These are phyloP conservation scores for Cathartes aura DNA, from an alignment of 2,113 vertebrate species.

Conservation along the genomic window DNA sequence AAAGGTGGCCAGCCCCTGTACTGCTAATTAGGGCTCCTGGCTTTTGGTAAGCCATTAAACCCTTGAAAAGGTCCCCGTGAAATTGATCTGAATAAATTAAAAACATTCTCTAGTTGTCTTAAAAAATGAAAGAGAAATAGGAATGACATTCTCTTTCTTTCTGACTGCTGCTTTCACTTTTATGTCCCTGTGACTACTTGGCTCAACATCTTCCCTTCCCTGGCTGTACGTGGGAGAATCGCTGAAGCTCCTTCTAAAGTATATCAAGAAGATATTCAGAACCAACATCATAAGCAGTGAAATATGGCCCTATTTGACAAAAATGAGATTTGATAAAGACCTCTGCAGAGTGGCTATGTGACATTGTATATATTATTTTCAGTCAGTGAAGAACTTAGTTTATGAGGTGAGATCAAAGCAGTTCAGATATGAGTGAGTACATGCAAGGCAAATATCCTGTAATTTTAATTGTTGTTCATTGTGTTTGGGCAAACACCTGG, in stretches of 20 bases:
- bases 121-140: background rate
- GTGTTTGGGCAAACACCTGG: background rate
- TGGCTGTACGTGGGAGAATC: accelerated
- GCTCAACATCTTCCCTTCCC: background rate
- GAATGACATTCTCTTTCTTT: background rate
- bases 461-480: background rate
- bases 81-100: background rate
- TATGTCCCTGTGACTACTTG: background rate
- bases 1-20: background rate
- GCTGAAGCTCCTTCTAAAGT: background rate
- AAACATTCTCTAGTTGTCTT: background rate
- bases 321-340: background rate
- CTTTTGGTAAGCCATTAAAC: background rate
- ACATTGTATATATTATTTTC: background rate
- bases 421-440: background rate
- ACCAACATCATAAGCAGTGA: background rate
- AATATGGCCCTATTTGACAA: background rate
- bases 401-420: background rate
- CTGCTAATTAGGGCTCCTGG: background rate
- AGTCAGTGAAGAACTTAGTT: background rate
- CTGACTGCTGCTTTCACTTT: background rate
- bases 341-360: background rate
- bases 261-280: background rate
- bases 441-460: background rate
- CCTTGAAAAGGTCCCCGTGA: background rate